These are phyloP conservation scores for Orientallactaga sibirica DNA, from an alignment of 2,797 vertebrate genomes.

Conservation along the genomic window DNA sequence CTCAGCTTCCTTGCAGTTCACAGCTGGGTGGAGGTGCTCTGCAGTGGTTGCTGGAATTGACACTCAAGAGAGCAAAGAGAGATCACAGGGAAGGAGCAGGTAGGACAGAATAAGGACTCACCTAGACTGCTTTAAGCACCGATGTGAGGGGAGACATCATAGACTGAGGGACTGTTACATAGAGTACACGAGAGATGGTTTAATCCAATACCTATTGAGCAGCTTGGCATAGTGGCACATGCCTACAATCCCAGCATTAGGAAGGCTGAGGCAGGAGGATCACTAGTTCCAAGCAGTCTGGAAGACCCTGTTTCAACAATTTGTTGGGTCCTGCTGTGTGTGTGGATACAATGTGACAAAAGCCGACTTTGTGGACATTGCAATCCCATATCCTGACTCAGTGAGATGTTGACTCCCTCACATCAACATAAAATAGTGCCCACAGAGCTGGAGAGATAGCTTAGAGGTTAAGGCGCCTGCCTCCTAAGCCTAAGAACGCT, in stretches of 20 bases:
- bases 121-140: neutral
- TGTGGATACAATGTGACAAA: neutral
- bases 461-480: too few species aligned
- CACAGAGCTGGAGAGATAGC: too few species aligned
- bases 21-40: neutral
- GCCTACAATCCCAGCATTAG: neutral
- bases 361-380: neutral
- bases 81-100: neutral
- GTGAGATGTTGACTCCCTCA: neutral
- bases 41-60: neutral
- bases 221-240: neutral
- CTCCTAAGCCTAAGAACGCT: too few species aligned
- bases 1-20: accelerated
- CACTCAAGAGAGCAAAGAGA: neutral
- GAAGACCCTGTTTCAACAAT: neutral
- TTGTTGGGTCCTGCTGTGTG: neutral
- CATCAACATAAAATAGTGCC: neutral
- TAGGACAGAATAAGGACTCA: neutral
- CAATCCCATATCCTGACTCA: neutral
- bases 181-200: neutral
- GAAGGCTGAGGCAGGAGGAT: neutral
- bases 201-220: neutral
- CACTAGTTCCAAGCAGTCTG: neutral
- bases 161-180: neutral
- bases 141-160: neutral